Evolutionary conservation across 2,888 invertebrate genomes (phyloP).

Genomic region (Teleogryllus oceanicus): DNA sequence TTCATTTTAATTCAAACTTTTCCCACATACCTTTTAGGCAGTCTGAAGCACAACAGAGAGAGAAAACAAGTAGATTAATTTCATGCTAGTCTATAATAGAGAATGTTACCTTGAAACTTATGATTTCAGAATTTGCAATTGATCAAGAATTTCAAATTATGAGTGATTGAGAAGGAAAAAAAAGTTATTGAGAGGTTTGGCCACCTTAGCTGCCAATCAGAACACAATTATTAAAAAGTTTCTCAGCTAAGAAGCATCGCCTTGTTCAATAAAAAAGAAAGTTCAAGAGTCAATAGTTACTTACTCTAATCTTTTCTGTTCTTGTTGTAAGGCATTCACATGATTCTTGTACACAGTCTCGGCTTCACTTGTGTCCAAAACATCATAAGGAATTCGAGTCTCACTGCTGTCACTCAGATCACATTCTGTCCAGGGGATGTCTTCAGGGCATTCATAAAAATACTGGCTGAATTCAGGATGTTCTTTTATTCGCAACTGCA

Average conservation of each 20-base stretch:
- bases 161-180: not conserved
- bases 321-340: constrained; percentile 85
- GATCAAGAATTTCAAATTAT: constrained; percentile 24
- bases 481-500: constrained; percentile 77
- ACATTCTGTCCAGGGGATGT: constrained; percentile 73
- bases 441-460: constrained; percentile 81
- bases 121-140: no score
- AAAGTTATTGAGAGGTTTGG: no score
- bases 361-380: constrained; percentile 85
- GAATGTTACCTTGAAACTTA: no score
- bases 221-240: no score
- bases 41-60: constrained; percentile 48
- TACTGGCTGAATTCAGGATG: constrained; percentile 93
- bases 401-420: constrained; percentile 60
- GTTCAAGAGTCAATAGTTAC: constrained; percentile 45
- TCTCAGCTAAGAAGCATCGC: not conserved
- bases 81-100: no score
- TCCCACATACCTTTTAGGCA: constrained; percentile 54
- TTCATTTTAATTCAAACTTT: no score
- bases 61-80: constrained; percentile 19
- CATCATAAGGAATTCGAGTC: constrained; percentile 84
- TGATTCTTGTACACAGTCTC: constrained; percentile 89
- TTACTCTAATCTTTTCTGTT: constrained; percentile 88
- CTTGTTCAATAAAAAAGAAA: not conserved
- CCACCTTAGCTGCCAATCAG: not conserved